Base-by-base conservation (phyloP, 2,888 invertebrate genomes). In the Drosophila villosipedis region DNA sequence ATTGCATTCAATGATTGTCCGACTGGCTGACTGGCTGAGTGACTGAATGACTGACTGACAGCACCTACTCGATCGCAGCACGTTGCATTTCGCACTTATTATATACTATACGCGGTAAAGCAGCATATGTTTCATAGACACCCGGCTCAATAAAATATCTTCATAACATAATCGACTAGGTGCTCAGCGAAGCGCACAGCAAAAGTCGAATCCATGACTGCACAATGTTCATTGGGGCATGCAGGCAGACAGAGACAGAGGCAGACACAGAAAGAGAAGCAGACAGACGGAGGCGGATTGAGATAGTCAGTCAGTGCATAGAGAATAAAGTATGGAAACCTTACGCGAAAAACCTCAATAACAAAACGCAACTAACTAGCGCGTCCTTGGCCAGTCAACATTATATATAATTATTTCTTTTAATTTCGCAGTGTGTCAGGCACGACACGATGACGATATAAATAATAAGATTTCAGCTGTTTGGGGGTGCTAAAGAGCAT, bases 371-470 rank as follows among this genome's bases (percentile, higher is more conserved):
- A 73, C 82, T 82, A 87, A 84, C 80, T 78, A 84, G 78, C 90
- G 74, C 76, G 90, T 89, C 85, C 85, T 86, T 86, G 85, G 82
- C 68, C 73, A 82, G 73, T 73, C 75, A 73, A 57, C 83, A 90
- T 88, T 89, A 84, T 83, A 82, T 87, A 89, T 84, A 85, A 86
- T 85, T 85, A 89, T 89, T 69, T 85, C 67, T 76, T 82, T 76
- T 76, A 84, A 82, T 89, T 89, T 78, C 74, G 65, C 75, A 53
- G 69, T 62, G 57, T 75, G 64, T 39, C 60, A 62, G 80, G 41
- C 61, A 80, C 50, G 50, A 30, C 58, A 76, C 69, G 73, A 76
- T 69, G 77, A 70, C 80, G 80, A 80, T 79, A 71, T 71, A 70
- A 70, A 58, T 59, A 76, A 61, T 62, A 70, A 60, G 50, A 65